Conservation (phyloP, 2,888 invertebrate genomes). For the Bhutanitis thaidina region DNA sequence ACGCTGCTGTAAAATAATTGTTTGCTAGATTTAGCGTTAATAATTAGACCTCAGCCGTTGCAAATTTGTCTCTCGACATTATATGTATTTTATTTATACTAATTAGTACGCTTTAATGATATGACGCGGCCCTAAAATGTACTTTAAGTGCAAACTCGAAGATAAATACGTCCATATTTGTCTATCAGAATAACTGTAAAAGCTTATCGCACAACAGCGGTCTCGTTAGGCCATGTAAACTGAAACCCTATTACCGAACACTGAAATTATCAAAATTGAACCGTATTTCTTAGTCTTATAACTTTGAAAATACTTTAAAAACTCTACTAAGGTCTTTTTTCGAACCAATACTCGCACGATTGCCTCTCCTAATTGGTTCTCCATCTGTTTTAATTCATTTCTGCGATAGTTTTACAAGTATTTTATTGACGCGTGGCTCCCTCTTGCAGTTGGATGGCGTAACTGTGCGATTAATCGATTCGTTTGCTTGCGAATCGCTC, state of each 20-base stretch:
- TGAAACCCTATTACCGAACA: conserved; percentile 61
- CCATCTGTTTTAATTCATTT: conserved; percentile 79
- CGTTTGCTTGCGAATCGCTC: conserved; percentile 67
- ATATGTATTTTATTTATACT: conserved; percentile 32
- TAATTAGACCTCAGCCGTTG: conserved; percentile 27
- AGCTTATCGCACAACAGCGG: conserved; percentile 62
- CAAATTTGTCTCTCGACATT: conserved; percentile 50
- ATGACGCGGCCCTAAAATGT: conserved; percentile 45
- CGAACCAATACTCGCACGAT: conserved; percentile 73
- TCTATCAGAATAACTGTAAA: conserved; percentile 72
- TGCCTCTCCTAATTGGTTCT: conserved; percentile 77
- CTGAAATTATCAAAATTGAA: conserved; percentile 37
- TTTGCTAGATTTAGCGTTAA: neutral
- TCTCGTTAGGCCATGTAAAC: conserved; percentile 74
- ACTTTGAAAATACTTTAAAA: conserved; percentile 39
- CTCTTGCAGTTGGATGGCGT: conserved; percentile 63
- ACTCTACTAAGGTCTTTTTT: conserved; percentile 59
- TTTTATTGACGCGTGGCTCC: conserved; percentile 78
- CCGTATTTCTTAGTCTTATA: conserved; percentile 37
- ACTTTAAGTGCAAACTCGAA: conserved; percentile 63
- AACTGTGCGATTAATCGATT: conserved; percentile 75
- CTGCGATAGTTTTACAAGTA: conserved; percentile 78
- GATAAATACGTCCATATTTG: conserved; percentile 78
- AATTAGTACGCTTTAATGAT: conserved; percentile 61
- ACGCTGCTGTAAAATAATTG: neutral